Evolutionary conservation across 1,140 invertebrate species (phyloP), one percentile per base, ranked within the genome.

Genomic region (Pomacea maculata): DNA sequence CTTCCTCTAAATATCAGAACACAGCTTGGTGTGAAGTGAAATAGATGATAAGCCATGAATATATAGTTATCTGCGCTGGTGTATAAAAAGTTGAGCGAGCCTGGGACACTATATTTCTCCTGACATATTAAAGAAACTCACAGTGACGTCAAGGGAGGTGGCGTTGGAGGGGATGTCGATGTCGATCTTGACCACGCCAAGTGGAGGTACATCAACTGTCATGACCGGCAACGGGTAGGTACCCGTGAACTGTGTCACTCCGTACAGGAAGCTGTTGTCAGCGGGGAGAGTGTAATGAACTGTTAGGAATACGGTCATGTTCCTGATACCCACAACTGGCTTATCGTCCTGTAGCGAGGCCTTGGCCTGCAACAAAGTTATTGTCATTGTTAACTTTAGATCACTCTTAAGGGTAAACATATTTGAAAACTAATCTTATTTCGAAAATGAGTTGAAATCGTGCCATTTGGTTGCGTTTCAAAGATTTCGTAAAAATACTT

Each of bases 101-200:
- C 25, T 25, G 55, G 57, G 8, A 2, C 15, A 61, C 9, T 61
- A 9, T 6, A 14, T 61, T 11, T 61, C 1, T 0, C 57, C 15
- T 2, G 57, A 61, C 1, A 1, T 17, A 17, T 17, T 2, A 14
- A 17, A 11, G 57, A 11, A 61, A 6, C 11, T 61, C 68, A 78
- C 77, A 64, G 9, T 78, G 21, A 78, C 61, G 15, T 68, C 52
- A 17, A 78, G 45, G 17, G 64, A 34, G 65, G 77, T 70, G n/a
- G 77, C 77, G 67, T 78, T 78, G 65, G 77, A 29, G 14, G 77
- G 77, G 64, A 78, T 78, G 65, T 68, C 64, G 34, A 78, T 14
- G 67, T 78, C 65, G n/a, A 78, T 55, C 45, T 78, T 70, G 65
- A 70, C 67, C 65, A 78, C 17, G 6, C 77, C 77, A 1, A 34